Conservation (phyloP, 2,113 vertebrate species). For the Corydoras sp. region DNA sequence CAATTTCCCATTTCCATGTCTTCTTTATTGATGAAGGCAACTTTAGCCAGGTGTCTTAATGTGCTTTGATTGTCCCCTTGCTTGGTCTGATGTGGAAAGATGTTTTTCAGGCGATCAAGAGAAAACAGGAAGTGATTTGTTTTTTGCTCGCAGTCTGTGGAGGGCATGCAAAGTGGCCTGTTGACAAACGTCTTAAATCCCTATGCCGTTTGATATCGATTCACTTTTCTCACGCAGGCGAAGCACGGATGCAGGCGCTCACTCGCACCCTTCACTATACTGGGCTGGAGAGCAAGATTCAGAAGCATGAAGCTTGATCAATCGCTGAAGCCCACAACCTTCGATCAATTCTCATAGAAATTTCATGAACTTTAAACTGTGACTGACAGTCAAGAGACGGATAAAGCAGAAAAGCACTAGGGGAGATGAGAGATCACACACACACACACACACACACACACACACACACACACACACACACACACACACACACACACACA, state of each 20-base stretch:
- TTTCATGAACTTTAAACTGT: slow-evolving; percentile 71
- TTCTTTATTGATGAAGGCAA: slow-evolving; percentile 53
- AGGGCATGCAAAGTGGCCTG: slow-evolving; percentile 41
- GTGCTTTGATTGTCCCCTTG: slow-evolving; percentile 28
- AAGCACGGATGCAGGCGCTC: slow-evolving; percentile 5
- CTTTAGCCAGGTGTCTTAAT: slow-evolving; percentile 26
- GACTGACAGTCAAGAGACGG: slow-evolving; percentile 55
- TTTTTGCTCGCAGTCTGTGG: slow-evolving; percentile 18
- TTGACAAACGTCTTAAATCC: slow-evolving; percentile 46
- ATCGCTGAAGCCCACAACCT: slow-evolving; percentile 39
- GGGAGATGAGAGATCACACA: slow-evolving; percentile 41
- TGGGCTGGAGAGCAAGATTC: slow-evolving; percentile 3
- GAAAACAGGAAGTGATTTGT: slow-evolving; percentile 51
- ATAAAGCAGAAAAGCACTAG: slow-evolving; percentile 42
- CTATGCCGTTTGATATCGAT: slow-evolving; percentile 45
- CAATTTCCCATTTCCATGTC: slow-evolving; percentile 51
- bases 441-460: neutral
- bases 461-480: too few species aligned
- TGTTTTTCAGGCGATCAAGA: slow-evolving; percentile 25
- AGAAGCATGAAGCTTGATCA: slow-evolving; percentile 51
- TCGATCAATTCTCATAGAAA: slow-evolving; percentile 68
- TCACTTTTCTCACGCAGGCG: neutral
- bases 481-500: slow-evolving; percentile 6
- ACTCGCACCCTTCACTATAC: too few species aligned
- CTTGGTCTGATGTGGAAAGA: slow-evolving; percentile 26